phyloP scores from a whole-genome alignment of 2,113 vertebrate species.

The Hylia prasina region DNA sequence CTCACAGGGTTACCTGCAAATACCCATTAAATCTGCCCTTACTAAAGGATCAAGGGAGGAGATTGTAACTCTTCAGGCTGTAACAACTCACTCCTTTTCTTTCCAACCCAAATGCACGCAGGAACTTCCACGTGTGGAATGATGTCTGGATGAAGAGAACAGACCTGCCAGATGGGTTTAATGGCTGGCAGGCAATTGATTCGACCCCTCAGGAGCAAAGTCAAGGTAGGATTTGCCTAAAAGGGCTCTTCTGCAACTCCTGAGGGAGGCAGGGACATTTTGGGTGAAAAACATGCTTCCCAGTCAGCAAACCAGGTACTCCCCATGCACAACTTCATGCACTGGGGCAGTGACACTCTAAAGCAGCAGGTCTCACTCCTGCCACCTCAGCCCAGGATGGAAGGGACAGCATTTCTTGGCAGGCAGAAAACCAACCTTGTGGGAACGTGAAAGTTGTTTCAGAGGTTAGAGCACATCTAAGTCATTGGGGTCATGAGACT shows the following conservation, averaged over 20 bases:
- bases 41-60: neutral
- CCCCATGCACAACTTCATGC: rapidly evolving
- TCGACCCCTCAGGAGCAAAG: conserved; percentile 71
- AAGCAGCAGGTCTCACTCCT: neutral
- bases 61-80: rapidly evolving
- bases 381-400: neutral
- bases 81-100: neutral
- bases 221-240: conserved; percentile 47
- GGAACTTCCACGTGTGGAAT: conserved; percentile 75
- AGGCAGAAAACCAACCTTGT: neutral
- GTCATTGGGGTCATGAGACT: neutral
- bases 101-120: neutral
- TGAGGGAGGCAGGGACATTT: neutral
- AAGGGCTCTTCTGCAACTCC: neutral
- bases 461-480: neutral
- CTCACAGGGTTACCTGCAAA: neutral
- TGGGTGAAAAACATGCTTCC: neutral
- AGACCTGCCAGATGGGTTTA: conserved; percentile 57
- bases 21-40: neutral
- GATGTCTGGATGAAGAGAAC: conserved; percentile 70
- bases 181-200: conserved; percentile 73
- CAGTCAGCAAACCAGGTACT: neutral
- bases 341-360: neutral
- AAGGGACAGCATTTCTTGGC: neutral
- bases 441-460: neutral